phyloP scores from a whole-genome alignment of 37 sponge, comb jelly and placozoan genomes.

The Halisarca cf. caerulea region DNA sequence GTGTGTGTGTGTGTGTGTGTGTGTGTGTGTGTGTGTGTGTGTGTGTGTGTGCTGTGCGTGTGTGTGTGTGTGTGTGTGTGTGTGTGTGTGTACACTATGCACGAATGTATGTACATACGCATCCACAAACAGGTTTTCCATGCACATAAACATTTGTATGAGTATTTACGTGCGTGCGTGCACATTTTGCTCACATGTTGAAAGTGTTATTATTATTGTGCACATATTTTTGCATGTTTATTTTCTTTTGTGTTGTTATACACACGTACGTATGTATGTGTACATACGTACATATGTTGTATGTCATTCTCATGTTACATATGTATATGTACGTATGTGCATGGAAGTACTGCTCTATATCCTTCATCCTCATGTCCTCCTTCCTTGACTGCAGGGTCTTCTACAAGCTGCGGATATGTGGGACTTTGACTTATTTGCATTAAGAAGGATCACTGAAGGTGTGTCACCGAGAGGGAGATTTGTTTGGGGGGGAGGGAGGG shows the following conservation, averaged over 20 bases:
- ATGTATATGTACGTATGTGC: neutral
- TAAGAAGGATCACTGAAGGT: constrained; percentile 74
- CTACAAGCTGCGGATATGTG: constrained; percentile 54
- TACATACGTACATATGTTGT: neutral
- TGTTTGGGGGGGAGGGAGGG: no score
- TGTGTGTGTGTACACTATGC: neutral
- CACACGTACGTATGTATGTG: neutral
- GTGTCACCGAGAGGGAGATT: no score
- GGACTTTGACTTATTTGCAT: constrained; percentile 80
- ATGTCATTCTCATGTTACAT: neutral
- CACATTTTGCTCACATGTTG: neutral
- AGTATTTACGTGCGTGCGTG: neutral
- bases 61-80: constrained; percentile 17
- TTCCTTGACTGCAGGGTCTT: constrained; percentile 35
- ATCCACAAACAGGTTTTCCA: no score
- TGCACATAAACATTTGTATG: neutral
- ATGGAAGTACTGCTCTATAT: neutral
- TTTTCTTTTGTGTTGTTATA: no score
- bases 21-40: constrained; percentile 23
- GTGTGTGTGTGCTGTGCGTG: constrained; percentile 7
- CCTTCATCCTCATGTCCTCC: neutral
- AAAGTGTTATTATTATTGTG: no score
- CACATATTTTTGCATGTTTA: no score
- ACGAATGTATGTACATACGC: neutral
- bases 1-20: constrained; percentile 27